Base-by-base conservation (phyloP, 2,888 invertebrate genomes). In the Trachelus troglodyta region DNA sequence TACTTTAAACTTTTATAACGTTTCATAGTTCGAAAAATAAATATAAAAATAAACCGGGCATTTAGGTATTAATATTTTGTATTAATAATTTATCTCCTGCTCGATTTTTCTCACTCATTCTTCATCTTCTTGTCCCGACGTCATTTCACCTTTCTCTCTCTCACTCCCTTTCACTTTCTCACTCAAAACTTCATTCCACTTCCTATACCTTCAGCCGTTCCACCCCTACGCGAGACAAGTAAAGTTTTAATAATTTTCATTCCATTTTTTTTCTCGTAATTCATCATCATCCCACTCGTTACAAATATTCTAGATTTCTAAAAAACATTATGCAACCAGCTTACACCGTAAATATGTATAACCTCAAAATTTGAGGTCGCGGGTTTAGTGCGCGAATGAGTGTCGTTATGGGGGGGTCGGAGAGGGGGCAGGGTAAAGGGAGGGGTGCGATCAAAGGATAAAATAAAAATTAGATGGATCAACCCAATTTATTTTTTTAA, bases 11-110 rank as follows among this genome's bases (percentile, higher is more conserved):
- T 91, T 91, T 91, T 91, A 90, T 90, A 91, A 91, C 91, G 91
- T 91, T 89, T 89, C 89, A 89, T 89, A 89, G 89, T 89, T 89
- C 88, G 89, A 90, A 91, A 91, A 91, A 91, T 91, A 91, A 91
- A 91, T 91, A 91, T 91, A 91, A 91, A 91, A 91, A 91, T 91
- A 91, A 91, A 91, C 91, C 91, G 91, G 91, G 91, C 89, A 91
- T 91, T 91, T 91, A 91, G 90, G 89, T 91, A 91, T 91, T 91
- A 91, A 91, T 91, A 91, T 91, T 91, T 91, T 91, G 90, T 91
- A 91, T 91, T 88, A 88, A 90, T 91, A 90, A 88, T 87, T 89
- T 76, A 69, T 31, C 71, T 33, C 30, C 71, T 31, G 31, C 71
- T 31, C 71, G 31, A 71, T 31, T 71, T 71, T 56, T 56, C 40